Evolutionary conservation across 64 coral and sea anemone genomes (phyloP).

Genomic region (Montipora cactus): DNA sequence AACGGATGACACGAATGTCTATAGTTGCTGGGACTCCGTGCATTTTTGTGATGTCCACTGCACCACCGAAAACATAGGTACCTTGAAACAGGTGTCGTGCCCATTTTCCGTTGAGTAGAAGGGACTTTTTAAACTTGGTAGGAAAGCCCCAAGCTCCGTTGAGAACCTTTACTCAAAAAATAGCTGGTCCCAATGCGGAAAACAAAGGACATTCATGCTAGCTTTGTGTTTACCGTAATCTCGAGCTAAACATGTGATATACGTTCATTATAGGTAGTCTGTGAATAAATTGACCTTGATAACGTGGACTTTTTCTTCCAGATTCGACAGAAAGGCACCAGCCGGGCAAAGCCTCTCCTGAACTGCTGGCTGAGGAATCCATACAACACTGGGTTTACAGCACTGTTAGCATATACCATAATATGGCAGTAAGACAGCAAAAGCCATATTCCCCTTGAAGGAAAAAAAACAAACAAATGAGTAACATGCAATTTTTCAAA

Average conservation of each 20-base stretch:
- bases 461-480: neutral
- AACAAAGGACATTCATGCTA: neutral
- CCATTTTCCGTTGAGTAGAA: no score
- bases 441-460: conserved; percentile 72
- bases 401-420: conserved; percentile 83
- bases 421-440: conserved; percentile 86
- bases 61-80: no score
- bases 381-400: conserved; percentile 85
- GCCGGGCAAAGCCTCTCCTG: conserved; percentile 69
- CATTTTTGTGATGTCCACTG: no score
- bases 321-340: conserved; percentile 55
- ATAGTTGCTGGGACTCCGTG: no score
- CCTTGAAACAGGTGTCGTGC: no score
- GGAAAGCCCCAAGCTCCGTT: no score
- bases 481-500: no score
- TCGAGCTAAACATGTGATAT: neutral
- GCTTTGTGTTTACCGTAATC: neutral
- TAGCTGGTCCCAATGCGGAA: neutral
- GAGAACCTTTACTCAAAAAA: neutral
- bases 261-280: conserved; percentile 21
- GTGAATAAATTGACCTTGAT: conserved; percentile 39
- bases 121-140: no score
- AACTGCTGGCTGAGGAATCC: conserved; percentile 88
- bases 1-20: no score
- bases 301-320: neutral